phyloP scores from a whole-genome alignment of 2,888 invertebrate species.

The Cylloceria caligata region DNA sequence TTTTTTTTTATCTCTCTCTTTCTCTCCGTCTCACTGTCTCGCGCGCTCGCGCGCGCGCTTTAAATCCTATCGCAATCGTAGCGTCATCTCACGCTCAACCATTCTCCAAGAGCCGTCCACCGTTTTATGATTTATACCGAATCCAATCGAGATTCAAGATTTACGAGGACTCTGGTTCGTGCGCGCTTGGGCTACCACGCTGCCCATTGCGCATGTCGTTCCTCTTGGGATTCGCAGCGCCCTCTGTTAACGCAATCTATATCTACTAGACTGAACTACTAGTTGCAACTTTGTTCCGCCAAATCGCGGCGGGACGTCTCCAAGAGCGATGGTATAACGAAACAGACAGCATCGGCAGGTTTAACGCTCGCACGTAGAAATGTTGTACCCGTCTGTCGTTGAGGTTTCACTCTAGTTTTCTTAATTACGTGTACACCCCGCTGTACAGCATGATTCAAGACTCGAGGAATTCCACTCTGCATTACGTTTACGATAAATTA shows the following conservation, averaged over 20 bases:
- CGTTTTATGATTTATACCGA: constrained; percentile 75
- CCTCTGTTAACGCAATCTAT: constrained; percentile 30
- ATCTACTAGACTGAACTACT: background rate
- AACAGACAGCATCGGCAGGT: background rate
- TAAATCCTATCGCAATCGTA: constrained; percentile 51
- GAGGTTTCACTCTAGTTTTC: constrained; percentile 50
- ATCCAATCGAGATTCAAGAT: constrained; percentile 73
- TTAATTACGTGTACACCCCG: background rate
- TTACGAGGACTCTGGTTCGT: constrained; percentile 72
- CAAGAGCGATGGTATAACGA: constrained; percentile 17
- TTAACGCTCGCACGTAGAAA: constrained; percentile 38
- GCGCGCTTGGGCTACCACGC: constrained; percentile 28
- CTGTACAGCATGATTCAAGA: constrained; percentile 22
- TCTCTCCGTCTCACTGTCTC: background rate
- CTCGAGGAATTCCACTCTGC: constrained; percentile 1
- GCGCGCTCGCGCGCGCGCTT: too few relatives aligned
- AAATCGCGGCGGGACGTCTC: constrained; percentile 43
- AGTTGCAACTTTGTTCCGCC: constrained; percentile 40
- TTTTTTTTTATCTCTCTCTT: background rate
- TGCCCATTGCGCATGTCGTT: constrained; percentile 33
- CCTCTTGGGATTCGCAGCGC: background rate
- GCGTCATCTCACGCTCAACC: constrained; percentile 36
- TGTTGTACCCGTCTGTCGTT: constrained; percentile 31
- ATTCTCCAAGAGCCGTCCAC: constrained; percentile 37
- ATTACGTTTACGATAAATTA: constrained; percentile 24